These are phyloP conservation scores for Andrena minutula DNA, from an alignment of 2,888 invertebrate species.

Conservation along the genomic window DNA sequence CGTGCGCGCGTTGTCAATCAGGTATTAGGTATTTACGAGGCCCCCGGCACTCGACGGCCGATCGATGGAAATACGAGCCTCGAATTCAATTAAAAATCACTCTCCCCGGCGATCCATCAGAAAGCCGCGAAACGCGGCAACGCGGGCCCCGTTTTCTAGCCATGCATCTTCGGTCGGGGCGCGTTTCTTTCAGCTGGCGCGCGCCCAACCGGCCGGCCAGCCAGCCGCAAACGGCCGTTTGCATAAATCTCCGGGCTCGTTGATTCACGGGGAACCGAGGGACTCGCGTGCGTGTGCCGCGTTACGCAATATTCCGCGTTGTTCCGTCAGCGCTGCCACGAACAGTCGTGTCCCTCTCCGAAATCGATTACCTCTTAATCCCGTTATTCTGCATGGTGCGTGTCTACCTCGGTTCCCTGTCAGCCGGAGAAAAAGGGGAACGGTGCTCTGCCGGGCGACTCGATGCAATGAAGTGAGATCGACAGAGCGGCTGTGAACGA, in stretches of 20 bases:
- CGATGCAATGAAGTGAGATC: not conserved
- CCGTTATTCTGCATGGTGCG: constrained; percentile 42
- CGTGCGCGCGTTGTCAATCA: constrained; percentile 31
- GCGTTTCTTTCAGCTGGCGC: constrained; percentile 45
- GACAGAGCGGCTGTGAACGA: too few relatives aligned
- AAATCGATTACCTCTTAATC: constrained; percentile 67
- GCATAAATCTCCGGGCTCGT: constrained; percentile 64
- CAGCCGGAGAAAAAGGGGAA: not conserved
- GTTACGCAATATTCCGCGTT: constrained; percentile 57
- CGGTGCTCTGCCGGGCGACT: constrained; percentile 7
- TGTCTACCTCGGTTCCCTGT: constrained; percentile 7
- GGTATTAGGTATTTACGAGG: constrained; percentile 36
- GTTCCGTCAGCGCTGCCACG: constrained; percentile 17
- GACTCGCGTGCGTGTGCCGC: constrained; percentile 39
- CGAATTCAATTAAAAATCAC: constrained; percentile 55
- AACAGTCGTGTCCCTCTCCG: constrained; percentile 27
- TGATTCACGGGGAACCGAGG: constrained; percentile 63
- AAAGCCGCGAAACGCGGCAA: constrained; percentile 31
- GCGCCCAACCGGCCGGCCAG: constrained; percentile 16
- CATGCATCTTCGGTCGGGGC: constrained; percentile 46
- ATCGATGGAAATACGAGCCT: constrained; percentile 13
- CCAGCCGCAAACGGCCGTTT: constrained; percentile 45
- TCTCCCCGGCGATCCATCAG: constrained; percentile 42
- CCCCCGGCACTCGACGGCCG: constrained; percentile 5
- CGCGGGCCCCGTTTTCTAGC: constrained; percentile 32